Conservation (phyloP, 2,797 vertebrate species). For the Halcyon chelicuti region DNA sequence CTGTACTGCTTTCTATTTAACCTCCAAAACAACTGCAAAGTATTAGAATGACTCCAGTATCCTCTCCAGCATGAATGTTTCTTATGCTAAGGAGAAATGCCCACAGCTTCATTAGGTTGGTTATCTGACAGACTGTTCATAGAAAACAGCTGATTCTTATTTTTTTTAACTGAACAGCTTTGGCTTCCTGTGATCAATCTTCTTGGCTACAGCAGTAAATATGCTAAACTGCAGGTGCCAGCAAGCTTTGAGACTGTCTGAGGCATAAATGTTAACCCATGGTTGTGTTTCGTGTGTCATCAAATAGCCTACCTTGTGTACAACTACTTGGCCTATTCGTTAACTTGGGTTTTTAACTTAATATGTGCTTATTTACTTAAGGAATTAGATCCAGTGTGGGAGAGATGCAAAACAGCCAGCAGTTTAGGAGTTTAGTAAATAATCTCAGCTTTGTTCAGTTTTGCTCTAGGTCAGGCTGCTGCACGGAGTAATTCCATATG, state of each 20-base stretch:
- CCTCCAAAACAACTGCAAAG: conserved; percentile 45
- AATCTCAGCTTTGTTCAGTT: conserved; percentile 72
- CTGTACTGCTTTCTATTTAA: not conserved
- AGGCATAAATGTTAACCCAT: not conserved
- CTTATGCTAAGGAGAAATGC: conserved; percentile 11
- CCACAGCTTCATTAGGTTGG: conserved; percentile 1
- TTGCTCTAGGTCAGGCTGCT: conserved; percentile 72
- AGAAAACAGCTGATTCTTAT: conserved; percentile 61
- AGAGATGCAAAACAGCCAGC: conserved; percentile 68
- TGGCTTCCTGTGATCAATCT: conserved; percentile 61
- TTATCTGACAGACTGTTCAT: conserved; percentile 32
- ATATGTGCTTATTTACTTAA: conserved; percentile 64
- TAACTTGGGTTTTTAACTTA: conserved; percentile 62
- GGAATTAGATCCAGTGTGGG: conserved; percentile 70
- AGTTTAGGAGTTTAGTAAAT: conserved; percentile 69
- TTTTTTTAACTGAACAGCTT: not conserved
- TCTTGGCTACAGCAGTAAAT: conserved; percentile 26
- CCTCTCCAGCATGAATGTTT: conserved; percentile 19
- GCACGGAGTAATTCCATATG: conserved; percentile 77
- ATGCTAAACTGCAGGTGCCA: conserved; percentile 35
- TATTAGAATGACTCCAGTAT: conserved; percentile 42
- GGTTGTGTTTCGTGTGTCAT: not conserved
- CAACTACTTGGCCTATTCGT: conserved; percentile 25
- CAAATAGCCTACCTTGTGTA: not conserved
- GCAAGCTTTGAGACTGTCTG: not conserved